Evolutionary conservation across 2,113 vertebrate species (phyloP).

Genomic region (Dendropsophus ebraccatus): DNA sequence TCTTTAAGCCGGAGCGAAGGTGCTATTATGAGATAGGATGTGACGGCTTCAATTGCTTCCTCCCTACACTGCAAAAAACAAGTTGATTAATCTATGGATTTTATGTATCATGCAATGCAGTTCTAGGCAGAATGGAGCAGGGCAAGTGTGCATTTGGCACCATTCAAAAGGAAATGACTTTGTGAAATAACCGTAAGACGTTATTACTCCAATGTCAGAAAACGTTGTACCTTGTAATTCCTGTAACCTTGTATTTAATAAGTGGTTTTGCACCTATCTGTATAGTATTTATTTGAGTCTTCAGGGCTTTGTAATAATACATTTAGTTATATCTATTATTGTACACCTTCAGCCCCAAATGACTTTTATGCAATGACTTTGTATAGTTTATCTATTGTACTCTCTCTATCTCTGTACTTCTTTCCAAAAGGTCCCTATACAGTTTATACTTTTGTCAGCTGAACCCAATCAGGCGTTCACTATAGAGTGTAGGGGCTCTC

Average conservation of each 20-base stretch:
- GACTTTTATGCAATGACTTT: not conserved
- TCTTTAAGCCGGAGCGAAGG: conserved; percentile 51
- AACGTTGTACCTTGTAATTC: not conserved
- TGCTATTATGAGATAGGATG: conserved; percentile 35
- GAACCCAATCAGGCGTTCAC: too few species aligned
- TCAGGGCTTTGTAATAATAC: not conserved
- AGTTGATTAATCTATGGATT: conserved; percentile 31
- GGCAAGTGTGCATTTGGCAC: conserved; percentile 7
- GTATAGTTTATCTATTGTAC: too few species aligned
- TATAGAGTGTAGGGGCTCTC: too few species aligned
- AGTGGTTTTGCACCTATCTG: not conserved
- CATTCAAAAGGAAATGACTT: conserved; percentile 3
- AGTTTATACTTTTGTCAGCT: too few species aligned
- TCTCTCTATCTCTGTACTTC: too few species aligned
- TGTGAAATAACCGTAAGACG: not conserved
- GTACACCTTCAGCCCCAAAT: not conserved
- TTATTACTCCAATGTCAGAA: conserved; percentile 10
- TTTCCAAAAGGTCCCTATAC: too few species aligned
- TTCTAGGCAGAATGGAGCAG: not conserved
- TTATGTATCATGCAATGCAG: not conserved
- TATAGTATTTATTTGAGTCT: not conserved
- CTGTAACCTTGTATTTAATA: not conserved
- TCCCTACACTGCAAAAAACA: conserved; percentile 51
- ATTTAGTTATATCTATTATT: not conserved
- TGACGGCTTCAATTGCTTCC: conserved; percentile 52